Evolutionary conservation across 92 coral and sea anemone genomes (phyloP).

Genomic region (Hydrozoanthus gracilis): DNA sequence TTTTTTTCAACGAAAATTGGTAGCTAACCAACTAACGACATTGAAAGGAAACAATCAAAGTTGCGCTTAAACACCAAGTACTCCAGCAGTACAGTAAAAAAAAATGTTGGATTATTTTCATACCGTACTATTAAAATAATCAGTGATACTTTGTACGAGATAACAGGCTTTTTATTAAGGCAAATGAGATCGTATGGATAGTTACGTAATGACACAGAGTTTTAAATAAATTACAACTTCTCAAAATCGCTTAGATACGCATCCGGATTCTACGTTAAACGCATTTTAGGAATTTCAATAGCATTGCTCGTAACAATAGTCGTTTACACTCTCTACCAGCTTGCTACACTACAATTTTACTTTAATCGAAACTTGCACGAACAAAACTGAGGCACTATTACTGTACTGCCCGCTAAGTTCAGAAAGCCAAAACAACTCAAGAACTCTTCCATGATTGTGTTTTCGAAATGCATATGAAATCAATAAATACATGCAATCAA

Average conservation of each 20-base stretch:
- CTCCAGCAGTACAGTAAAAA: conserved; percentile 12
- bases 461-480: neutral
- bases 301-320: neutral
- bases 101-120: neutral
- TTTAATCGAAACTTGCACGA: neutral
- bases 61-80: neutral
- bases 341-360: neutral
- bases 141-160: neutral
- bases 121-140: neutral
- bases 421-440: conserved; percentile 4
- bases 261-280: neutral
- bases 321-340: neutral
- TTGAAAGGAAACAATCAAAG: neutral
- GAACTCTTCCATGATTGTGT: neutral
- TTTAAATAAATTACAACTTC: conserved; percentile 20
- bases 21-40: too few species aligned
- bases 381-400: neutral
- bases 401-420: neutral
- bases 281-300: neutral
- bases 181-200: neutral
- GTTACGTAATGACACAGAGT: neutral
- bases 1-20: neutral
- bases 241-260: neutral
- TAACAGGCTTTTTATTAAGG: neutral
- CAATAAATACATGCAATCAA: conserved; percentile 26